These are phyloP conservation scores for Danio choprae DNA, from an alignment of 2,797 vertebrate species.

Conservation along the genomic window DNA sequence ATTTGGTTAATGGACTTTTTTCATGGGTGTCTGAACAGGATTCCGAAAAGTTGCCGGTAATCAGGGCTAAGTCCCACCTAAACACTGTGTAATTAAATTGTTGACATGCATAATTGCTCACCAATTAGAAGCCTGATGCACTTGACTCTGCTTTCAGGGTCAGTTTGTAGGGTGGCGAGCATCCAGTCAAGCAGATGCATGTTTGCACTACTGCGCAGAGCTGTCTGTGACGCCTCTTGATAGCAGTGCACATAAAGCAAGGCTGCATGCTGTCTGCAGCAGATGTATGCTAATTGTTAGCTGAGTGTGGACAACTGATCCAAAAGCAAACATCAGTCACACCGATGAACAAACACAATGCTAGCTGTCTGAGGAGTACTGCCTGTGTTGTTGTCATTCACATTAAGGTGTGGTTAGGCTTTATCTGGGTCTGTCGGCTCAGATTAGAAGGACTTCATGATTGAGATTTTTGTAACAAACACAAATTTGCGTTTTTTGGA, in stretches of 20 bases:
- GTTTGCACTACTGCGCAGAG: conserved; percentile 69
- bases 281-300: conserved; percentile 74
- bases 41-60: conserved; percentile 31
- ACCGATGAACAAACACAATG: conserved; percentile 35
- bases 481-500: neutral
- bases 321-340: conserved; percentile 55
- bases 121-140: conserved; percentile 51
- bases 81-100: conserved; percentile 48
- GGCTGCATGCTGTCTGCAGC: conserved; percentile 58
- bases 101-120: conserved; percentile 55
- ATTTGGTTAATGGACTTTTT: conserved; percentile 6
- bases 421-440: conserved; percentile 14
- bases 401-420: conserved; percentile 31
- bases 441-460: neutral
- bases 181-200: conserved; percentile 55
- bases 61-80: conserved; percentile 35
- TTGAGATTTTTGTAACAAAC: conserved; percentile 10
- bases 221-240: conserved; percentile 66
- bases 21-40: neutral
- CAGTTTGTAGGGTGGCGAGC: conserved; percentile 35
- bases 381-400: conserved; percentile 38
- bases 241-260: conserved; percentile 68
- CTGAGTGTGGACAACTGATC: conserved; percentile 55
- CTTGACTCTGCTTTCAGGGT: conserved; percentile 54
- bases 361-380: conserved; percentile 37